phyloP scores from a whole-genome alignment of 2,888 invertebrate species.

The Agrilus biguttatus region DNA sequence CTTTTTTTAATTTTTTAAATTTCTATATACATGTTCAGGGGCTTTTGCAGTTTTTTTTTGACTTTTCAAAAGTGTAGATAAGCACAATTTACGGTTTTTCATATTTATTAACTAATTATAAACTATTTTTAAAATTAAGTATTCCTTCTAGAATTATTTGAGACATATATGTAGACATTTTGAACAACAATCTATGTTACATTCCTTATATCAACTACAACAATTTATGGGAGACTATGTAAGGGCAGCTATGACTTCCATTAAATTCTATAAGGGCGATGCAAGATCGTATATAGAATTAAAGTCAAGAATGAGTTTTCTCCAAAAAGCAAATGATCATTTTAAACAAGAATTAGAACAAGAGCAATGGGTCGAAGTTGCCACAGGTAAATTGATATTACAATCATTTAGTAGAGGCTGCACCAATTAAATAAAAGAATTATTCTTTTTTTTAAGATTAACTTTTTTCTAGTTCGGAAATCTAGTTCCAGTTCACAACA shows the following conservation, averaged over 20 bases:
- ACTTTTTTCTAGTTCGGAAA: constrained; percentile 6
- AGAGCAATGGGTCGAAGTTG: constrained; percentile 37
- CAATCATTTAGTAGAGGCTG: background rate
- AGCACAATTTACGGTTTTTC: too few relatives aligned
- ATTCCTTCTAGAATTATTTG: constrained; percentile 41
- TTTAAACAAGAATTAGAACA: constrained; percentile 46
- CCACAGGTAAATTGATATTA: constrained; percentile 19
- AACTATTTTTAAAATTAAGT: background rate
- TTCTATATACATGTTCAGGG: too few relatives aligned
- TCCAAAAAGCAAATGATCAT: constrained; percentile 47
- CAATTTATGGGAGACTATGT: constrained; percentile 56
- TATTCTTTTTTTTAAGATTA: too few relatives aligned
- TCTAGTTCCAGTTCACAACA: constrained; percentile 7
- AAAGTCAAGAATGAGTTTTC: constrained; percentile 34
- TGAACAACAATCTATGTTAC: constrained; percentile 50
- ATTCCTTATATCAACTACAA: constrained; percentile 63
- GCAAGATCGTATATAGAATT: constrained; percentile 42
- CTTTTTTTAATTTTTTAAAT: too few relatives aligned
- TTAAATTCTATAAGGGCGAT: constrained; percentile 54
- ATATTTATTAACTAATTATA: too few relatives aligned
- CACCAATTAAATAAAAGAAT: too few relatives aligned
- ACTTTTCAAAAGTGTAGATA: too few relatives aligned
- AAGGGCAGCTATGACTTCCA: constrained; percentile 67
- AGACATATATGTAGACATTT: constrained; percentile 56
- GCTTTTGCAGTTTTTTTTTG: too few relatives aligned